Base-by-base conservation (phyloP, 2,797 vertebrate species). In the Propithecus deckenii region DNA sequence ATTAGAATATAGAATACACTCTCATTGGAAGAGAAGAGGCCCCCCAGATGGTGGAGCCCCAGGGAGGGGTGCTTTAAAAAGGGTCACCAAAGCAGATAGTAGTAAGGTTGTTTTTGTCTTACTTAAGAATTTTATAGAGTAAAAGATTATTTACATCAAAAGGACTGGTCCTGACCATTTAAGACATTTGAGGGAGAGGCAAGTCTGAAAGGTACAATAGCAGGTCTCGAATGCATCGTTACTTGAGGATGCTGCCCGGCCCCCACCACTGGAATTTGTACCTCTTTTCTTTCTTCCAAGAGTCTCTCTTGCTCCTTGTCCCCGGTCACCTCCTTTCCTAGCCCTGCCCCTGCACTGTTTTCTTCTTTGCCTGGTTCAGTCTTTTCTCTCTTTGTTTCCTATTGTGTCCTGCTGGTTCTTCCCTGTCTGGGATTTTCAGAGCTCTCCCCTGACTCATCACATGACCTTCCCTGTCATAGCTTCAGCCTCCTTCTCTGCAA, bases 1-100 rank as follows among this genome's bases (percentile, higher is more conserved):
- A 41, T 97, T 84, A 98, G 94, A 38, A 72, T 35, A 81, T 80
- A 98, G 94, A 43, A 72, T 35, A 81, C 2, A 76, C 1, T 52
- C 81, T 65, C 32, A 6, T 0, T 25, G 50, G 80, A 52, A 72
- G 32, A 59, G 67, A 80, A 80, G 25, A 32, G n/a, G 50, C 11
- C 25, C 9, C 93, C 92, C 86, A 88, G 38, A 52, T 3, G 18
- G 87, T 74, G 15, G 0, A 0, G 50, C 57, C 2, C 28, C 78
- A 52, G 23, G 7, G 8, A 89, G 71, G 32, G 14, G 59, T 59
- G n/a, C 48, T 94, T 84, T 93, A 50, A n/a, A 85, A 84, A 94
- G 3, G 83, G 25, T 86, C 59, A 85, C 3, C 2, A 7, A 63
- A 50, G 52, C 7, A 15, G 30, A 81, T 0, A 76, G 41, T 38